Percentiles rank a stretch among this genome's conserved stretches.
These are phyloP conservation scores for Molossus alvarezi DNA, from an alignment of 2,797 vertebrate genomes.

Conservation along the genomic window DNA sequence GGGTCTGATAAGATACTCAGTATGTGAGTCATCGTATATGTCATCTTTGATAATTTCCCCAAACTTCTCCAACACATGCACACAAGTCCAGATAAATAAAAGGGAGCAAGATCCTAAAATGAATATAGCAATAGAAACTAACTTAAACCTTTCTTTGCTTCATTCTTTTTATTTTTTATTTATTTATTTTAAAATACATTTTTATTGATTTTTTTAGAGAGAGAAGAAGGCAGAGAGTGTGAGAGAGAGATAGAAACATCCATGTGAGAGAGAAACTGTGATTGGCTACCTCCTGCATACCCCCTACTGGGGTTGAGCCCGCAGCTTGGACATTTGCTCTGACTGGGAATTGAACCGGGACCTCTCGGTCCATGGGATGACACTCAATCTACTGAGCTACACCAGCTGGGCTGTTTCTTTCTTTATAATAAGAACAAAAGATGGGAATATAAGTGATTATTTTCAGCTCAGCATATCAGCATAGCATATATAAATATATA, in stretches of 20 bases:
- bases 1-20: background rate
- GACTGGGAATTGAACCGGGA: no score
- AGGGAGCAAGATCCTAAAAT: background rate
- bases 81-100: background rate
- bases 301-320: no score
- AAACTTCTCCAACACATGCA: background rate
- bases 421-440: background rate
- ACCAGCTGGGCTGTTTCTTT: background rate
- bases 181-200: no score
- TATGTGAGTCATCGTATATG: background rate
- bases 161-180: background rate
- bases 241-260: no score
- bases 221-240: no score
- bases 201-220: no score
- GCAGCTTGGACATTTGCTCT: no score
- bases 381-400: no score
- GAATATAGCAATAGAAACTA: background rate
- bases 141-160: background rate
- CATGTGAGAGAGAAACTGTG: no score
- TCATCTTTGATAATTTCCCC: constrained; percentile 25
- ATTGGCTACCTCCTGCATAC: no score
- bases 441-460: background rate
- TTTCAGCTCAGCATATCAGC: background rate
- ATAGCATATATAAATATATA: background rate
- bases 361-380: no score